Evolutionary conservation across 2,888 invertebrate species (phyloP).

Genomic region (Cosmorhoe ocellata): DNA sequence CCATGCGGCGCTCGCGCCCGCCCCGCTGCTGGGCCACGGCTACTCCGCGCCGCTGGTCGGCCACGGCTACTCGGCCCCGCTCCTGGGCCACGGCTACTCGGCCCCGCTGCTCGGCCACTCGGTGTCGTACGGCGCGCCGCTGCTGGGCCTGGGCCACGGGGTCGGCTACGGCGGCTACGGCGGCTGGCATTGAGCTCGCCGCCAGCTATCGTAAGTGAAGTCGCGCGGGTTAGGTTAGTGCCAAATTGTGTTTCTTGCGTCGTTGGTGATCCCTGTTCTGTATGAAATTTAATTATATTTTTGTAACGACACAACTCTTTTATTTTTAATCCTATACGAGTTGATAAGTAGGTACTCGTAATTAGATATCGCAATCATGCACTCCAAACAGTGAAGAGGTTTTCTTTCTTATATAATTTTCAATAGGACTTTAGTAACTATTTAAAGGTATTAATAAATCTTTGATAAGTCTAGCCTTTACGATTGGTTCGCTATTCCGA

Average conservation of each 20-base stretch:
- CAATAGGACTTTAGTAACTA: too few species aligned
- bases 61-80: slow-evolving; percentile 26
- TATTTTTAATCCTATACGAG: background rate
- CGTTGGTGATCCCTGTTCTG: slow-evolving; percentile 35
- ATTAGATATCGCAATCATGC: too few species aligned
- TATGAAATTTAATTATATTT: slow-evolving; percentile 31
- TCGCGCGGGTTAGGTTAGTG: slow-evolving; percentile 46
- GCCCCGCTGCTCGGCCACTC: slow-evolving; percentile 40
- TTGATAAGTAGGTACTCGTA: too few species aligned
- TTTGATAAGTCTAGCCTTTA: too few species aligned
- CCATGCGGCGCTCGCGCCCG: slow-evolving; percentile 47
- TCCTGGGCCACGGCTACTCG: slow-evolving; percentile 39
- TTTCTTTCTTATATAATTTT: too few species aligned
- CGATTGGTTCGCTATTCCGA: too few species aligned
- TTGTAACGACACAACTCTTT: slow-evolving; percentile 12
- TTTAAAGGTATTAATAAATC: too few species aligned
- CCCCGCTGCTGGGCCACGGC: slow-evolving; percentile 37
- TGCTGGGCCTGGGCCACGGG: slow-evolving; percentile 39
- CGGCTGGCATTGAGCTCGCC: slow-evolving; percentile 53
- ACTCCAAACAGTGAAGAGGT: too few species aligned
- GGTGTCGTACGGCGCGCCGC: slow-evolving; percentile 33
- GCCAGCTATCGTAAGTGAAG: slow-evolving; percentile 22
- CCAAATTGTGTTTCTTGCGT: slow-evolving; percentile 53
- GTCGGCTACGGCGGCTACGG: slow-evolving; percentile 13
- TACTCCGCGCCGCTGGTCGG: slow-evolving; percentile 37